phyloP scores from a whole-genome alignment of 2,888 invertebrate species.

The Ptychoptera albimana region DNA sequence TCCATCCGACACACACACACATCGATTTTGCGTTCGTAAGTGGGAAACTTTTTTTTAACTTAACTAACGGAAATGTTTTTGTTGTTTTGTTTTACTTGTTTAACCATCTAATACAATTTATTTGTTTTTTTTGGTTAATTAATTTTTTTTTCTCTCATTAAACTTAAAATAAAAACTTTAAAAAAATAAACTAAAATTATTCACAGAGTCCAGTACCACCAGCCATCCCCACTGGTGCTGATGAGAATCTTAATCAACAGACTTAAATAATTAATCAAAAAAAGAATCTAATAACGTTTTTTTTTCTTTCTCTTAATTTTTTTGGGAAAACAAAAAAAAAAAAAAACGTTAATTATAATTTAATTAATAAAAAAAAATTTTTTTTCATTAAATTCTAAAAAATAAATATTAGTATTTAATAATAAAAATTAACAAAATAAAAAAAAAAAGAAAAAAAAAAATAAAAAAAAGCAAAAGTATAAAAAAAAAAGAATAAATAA shows the following conservation, averaged over 20 bases:
- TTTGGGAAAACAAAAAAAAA: constrained; percentile 1
- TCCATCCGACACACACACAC: constrained; percentile 4
- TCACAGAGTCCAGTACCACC: constrained; percentile 55
- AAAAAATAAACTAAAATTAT: constrained; percentile 4
- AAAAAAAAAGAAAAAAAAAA: neutral
- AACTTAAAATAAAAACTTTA: constrained; percentile 9
- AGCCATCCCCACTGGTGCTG: constrained; percentile 44
- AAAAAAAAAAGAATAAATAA: too few species aligned
- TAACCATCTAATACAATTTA: constrained; percentile 13
- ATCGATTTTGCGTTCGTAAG: constrained; percentile 8
- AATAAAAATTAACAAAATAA: neutral
- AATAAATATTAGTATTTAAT: neutral
- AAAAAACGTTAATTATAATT: neutral
- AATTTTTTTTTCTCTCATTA: constrained; percentile 8
- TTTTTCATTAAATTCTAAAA: neutral
- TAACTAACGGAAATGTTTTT: too few species aligned
- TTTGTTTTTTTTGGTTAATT: constrained; percentile 14
- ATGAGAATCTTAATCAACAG: constrained; percentile 59
- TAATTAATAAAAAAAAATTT: neutral
- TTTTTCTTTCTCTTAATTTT: constrained; percentile 9
- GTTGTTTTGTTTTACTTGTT: constrained; percentile 13
- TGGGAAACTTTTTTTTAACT: constrained; percentile 7
- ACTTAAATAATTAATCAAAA: constrained; percentile 27
- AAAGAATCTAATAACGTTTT: constrained; percentile 8
- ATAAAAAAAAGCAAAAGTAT: too few species aligned